Conservation (phyloP, 2,888 invertebrate genomes). For the Hofmannophila pseudospretella region DNA sequence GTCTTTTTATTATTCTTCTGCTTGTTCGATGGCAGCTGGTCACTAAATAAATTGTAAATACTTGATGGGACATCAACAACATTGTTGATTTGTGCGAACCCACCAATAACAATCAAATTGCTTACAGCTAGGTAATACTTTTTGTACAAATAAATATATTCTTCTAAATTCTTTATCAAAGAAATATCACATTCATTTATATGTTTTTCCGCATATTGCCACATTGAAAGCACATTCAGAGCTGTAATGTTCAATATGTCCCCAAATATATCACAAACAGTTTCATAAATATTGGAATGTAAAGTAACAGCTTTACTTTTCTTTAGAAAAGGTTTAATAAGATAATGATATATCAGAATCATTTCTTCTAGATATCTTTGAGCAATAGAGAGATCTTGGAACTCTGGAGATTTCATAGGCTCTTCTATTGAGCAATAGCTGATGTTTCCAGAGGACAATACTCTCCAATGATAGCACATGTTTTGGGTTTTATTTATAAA, state of each 20-base stretch:
- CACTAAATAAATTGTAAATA: conserved; percentile 75
- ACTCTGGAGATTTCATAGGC: conserved; percentile 52
- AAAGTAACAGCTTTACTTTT: conserved; percentile 74
- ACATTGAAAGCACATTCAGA: conserved; percentile 82
- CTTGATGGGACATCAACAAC: conserved; percentile 79
- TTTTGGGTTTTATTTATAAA: conserved; percentile 55
- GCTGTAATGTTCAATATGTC: conserved; percentile 83
- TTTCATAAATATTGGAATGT: conserved; percentile 80
- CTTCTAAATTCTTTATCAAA: conserved; percentile 83
- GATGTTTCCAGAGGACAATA: conserved; percentile 65
- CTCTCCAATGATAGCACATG: conserved; percentile 69
- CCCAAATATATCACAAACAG: conserved; percentile 81
- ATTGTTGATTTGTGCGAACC: conserved; percentile 81
- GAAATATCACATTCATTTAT: conserved; percentile 82
- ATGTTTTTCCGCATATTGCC: conserved; percentile 82
- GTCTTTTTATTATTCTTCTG: conserved; percentile 74
- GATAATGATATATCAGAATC: conserved; percentile 78
- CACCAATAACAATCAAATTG: conserved; percentile 84
- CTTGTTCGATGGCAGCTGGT: conserved; percentile 74
- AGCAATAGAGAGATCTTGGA: conserved; percentile 78
- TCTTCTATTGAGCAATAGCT: conserved; percentile 68
- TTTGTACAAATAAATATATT: conserved; percentile 83
- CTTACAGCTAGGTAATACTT: conserved; percentile 84
- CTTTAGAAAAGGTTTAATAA: conserved; percentile 81
- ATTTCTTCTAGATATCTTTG: conserved; percentile 85